A percentile compares a stretch with the other conserved stretches of the same genome.
phyloP scores from a whole-genome alignment of 2,113 vertebrate genomes.

The Calidris pygmaea region DNA sequence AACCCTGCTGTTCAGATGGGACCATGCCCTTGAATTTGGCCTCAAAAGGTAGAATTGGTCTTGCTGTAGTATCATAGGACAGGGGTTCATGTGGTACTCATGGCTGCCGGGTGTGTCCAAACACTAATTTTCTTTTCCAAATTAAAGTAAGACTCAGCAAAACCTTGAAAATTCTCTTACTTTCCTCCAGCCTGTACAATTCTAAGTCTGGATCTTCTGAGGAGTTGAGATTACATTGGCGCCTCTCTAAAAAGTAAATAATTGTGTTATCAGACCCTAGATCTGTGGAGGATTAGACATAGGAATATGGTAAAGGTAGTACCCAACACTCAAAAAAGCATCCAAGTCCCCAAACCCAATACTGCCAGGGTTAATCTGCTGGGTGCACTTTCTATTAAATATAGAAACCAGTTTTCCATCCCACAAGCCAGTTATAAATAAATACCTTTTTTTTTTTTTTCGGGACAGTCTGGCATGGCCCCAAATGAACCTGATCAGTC shows the following conservation, averaged over 20 bases:
- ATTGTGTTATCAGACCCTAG: neutral
- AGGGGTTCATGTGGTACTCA: neutral
- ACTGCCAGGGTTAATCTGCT: neutral
- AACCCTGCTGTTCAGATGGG: neutral
- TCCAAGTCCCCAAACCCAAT: neutral
- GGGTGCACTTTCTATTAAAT: neutral
- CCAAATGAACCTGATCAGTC: neutral
- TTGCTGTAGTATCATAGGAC: neutral
- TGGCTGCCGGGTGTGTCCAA: neutral
- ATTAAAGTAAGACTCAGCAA: neutral
- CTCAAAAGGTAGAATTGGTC: neutral
- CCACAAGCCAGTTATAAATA: slow-evolving; percentile 22
- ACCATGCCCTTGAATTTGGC: neutral
- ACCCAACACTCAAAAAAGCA: neutral
- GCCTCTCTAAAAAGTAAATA: neutral
- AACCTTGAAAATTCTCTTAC: neutral
- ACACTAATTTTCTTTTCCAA: neutral
- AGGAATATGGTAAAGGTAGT: neutral
- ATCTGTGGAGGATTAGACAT: neutral
- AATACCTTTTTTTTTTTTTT: neutral
- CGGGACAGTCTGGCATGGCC: neutral
- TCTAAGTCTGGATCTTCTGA: neutral
- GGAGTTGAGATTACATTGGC: neutral
- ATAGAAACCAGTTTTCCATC: slow-evolving; percentile 44
- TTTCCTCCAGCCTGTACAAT: neutral